A percentile compares a stretch with the other conserved stretches of the same genome.
Evolutionary conservation across 2,797 vertebrate species (phyloP).

Genomic region (Cynopterus sphinx): DNA sequence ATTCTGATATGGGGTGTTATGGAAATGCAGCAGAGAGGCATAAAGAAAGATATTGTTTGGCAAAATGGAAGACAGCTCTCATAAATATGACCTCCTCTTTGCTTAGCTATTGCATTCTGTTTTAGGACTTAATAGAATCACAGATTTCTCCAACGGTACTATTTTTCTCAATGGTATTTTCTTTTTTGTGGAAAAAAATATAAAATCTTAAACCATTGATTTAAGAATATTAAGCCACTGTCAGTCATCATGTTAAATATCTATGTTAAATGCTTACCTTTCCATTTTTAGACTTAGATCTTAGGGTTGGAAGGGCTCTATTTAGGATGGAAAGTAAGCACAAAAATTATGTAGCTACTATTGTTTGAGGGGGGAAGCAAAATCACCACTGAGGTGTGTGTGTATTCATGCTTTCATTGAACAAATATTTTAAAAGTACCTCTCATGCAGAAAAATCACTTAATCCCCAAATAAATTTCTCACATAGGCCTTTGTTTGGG

Average conservation of each 20-base stretch:
- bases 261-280: not conserved
- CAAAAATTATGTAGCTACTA: not conserved
- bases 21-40: not conserved
- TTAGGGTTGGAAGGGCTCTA: not conserved
- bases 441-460: not conserved
- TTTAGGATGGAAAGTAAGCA: not conserved
- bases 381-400: not conserved
- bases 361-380: not conserved
- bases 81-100: not conserved
- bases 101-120: not conserved
- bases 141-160: not conserved
- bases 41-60: not conserved
- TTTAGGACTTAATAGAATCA: not conserved
- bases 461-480: not conserved
- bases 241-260: not conserved
- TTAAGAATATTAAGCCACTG: slow-evolving; percentile 6
- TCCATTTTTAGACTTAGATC: not conserved
- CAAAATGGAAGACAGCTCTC: not conserved
- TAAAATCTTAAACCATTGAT: not conserved
- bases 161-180: not conserved
- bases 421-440: not conserved
- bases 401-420: slow-evolving; percentile 35
- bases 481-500: not conserved
- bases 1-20: not conserved
- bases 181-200: not conserved